A percentile compares a stretch with the other conserved stretches of the same genome.
These are phyloP conservation scores for Choloepus hoffmanni DNA, from an alignment of 2,113 vertebrate species.

Conservation along the genomic window DNA sequence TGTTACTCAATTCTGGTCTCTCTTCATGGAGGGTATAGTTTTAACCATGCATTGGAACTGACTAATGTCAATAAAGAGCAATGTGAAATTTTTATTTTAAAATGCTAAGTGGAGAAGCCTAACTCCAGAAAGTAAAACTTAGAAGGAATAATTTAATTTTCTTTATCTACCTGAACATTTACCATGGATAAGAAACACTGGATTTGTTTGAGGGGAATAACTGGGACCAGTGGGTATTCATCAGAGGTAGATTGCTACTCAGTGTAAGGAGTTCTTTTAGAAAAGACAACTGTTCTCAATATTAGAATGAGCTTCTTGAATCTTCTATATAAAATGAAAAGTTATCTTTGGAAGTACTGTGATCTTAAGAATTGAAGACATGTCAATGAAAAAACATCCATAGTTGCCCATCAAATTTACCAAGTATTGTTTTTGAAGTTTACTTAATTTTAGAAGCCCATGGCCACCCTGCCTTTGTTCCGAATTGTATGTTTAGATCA, in stretches of 20 bases:
- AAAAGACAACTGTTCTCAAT: not conserved
- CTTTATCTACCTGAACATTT: not conserved
- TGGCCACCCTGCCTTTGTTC: not conserved
- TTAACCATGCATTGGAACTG: not conserved
- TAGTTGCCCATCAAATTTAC: not conserved
- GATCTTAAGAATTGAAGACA: constrained; percentile 61
- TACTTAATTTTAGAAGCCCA: constrained; percentile 23
- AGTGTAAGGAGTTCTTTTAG: not conserved
- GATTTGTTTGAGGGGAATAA: not conserved
- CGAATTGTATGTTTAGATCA: not conserved
- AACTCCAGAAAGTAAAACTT: not conserved
- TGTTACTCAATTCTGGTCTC: not conserved
- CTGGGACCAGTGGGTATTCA: not conserved
- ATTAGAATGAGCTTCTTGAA: not conserved
- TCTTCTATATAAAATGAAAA: not conserved
- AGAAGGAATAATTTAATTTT: not conserved
- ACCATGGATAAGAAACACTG: not conserved
- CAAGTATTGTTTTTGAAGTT: constrained; percentile 31
- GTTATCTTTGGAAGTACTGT: not conserved
- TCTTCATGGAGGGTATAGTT: not conserved
- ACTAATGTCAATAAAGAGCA: not conserved
- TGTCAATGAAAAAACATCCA: constrained; percentile 14
- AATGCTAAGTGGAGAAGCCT: not conserved
- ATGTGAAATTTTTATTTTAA: not conserved
- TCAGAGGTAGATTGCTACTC: not conserved